These are phyloP conservation scores for Lymantria dispar DNA, from an alignment of 2,888 invertebrate species.

Conservation along the genomic window DNA sequence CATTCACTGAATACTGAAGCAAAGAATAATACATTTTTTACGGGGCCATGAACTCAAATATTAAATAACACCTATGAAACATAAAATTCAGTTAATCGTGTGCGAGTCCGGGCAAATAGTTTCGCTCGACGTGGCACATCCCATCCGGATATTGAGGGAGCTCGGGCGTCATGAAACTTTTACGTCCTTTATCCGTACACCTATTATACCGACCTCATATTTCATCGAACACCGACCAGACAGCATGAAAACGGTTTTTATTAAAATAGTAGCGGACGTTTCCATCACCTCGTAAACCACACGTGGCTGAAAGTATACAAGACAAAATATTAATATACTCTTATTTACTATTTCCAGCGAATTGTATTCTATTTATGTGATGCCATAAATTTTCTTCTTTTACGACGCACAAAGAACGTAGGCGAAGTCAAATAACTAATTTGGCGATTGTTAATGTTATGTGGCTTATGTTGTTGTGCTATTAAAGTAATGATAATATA, in stretches of 20 bases:
- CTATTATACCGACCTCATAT: slow-evolving; percentile 44
- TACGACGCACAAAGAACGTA: slow-evolving; percentile 1
- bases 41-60: slow-evolving; percentile 1
- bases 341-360: not conserved
- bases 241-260: slow-evolving; percentile 35
- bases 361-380: slow-evolving; percentile 1
- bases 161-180: slow-evolving; percentile 50
- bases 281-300: slow-evolving; percentile 43
- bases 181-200: slow-evolving; percentile 48
- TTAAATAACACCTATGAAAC: slow-evolving; percentile 19
- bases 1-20: too few species aligned
- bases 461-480: too few species aligned
- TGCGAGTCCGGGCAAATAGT: slow-evolving; percentile 24
- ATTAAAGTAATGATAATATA: too few species aligned
- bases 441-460: too few species aligned
- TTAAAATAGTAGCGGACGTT: slow-evolving; percentile 38
- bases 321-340: slow-evolving; percentile 14
- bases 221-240: slow-evolving; percentile 37
- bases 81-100: slow-evolving; percentile 37
- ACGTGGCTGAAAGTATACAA: slow-evolving; percentile 27
- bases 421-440: too few species aligned
- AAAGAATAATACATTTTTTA: not conserved
- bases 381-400: slow-evolving; percentile 16
- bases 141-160: slow-evolving; percentile 43
- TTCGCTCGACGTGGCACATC: slow-evolving; percentile 23